Percentiles rank a stretch among this genome's conserved stretches.
These are phyloP conservation scores for Chaenogobius annularis DNA, from an alignment of 2,113 vertebrate species.

Conservation along the genomic window DNA sequence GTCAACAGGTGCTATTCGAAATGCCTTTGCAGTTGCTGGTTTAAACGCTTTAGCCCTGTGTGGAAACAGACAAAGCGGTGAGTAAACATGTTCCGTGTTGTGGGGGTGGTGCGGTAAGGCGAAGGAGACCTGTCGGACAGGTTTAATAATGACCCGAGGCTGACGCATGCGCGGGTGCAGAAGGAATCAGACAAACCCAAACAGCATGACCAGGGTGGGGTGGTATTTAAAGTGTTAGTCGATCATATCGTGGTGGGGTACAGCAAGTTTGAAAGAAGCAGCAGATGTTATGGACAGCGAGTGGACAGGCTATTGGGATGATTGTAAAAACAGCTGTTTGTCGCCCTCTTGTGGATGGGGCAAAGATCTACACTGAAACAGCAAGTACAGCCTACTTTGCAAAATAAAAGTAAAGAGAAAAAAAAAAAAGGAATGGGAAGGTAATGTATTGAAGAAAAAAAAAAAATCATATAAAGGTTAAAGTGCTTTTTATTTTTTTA, in stretches of 20 bases:
- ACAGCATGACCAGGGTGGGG: no score
- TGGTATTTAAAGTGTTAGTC: no score
- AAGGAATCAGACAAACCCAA: no score
- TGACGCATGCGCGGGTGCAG: neutral
- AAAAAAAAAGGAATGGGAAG: no score
- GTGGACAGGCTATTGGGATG: neutral
- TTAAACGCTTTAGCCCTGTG: neutral
- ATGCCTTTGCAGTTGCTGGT: neutral
- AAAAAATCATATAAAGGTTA: no score
- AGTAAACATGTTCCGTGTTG: neutral
- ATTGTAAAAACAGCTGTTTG: neutral
- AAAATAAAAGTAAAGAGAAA: no score
- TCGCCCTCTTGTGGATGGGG: constrained; percentile 3
- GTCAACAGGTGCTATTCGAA: neutral
- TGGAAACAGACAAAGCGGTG: neutral
- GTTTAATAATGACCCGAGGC: constrained; percentile 32
- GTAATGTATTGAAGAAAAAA: no score
- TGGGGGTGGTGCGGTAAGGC: neutral
- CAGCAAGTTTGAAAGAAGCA: neutral
- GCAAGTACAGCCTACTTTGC: no score
- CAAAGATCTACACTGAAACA: neutral
- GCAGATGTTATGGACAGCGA: neutral
- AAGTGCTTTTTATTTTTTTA: no score
- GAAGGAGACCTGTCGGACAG: constrained; percentile 48
- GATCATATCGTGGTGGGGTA: no score